Conservation (phyloP, 2,888 invertebrate genomes). For the Chloromyia formosa region DNA sequence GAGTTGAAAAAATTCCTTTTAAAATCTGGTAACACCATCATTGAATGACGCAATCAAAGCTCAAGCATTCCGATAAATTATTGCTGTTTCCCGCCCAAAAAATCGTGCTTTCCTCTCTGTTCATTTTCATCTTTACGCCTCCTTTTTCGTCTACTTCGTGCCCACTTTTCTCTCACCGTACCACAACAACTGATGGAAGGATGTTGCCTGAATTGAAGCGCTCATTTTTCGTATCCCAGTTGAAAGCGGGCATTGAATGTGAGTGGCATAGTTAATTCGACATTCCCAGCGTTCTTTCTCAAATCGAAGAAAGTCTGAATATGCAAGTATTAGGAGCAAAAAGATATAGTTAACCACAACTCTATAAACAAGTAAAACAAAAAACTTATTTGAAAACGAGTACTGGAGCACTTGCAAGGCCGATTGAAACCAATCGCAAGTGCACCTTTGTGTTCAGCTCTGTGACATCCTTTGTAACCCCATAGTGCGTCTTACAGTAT, state of each 20-base stretch:
- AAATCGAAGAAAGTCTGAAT: too few relatives aligned
- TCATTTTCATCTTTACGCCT: not conserved
- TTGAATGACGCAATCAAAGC: slow-evolving; percentile 33
- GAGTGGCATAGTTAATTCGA: not conserved
- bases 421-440: too few relatives aligned
- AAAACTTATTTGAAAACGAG: not conserved
- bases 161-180: not conserved
- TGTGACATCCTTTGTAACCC: not conserved
- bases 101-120: not conserved
- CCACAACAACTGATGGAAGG: not conserved
- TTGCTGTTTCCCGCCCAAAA: slow-evolving; percentile 42
- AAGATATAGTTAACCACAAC: too few relatives aligned
- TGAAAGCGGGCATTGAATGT: slow-evolving; percentile 19
- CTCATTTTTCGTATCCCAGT: slow-evolving; percentile 19
- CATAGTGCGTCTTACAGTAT: not conserved
- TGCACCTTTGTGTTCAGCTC: too few relatives aligned
- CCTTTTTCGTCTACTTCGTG: not conserved
- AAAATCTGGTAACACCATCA: slow-evolving; percentile 15
- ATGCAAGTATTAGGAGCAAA: too few relatives aligned
- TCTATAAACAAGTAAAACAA: not conserved
- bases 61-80: slow-evolving; percentile 14
- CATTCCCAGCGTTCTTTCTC: not conserved
- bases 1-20: not conserved
- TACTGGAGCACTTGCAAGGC: not conserved
- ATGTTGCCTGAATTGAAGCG: slow-evolving; percentile 12